Evolutionary conservation across 2,113 vertebrate genomes (phyloP).

Genomic region (Pituophis catenifer): DNA sequence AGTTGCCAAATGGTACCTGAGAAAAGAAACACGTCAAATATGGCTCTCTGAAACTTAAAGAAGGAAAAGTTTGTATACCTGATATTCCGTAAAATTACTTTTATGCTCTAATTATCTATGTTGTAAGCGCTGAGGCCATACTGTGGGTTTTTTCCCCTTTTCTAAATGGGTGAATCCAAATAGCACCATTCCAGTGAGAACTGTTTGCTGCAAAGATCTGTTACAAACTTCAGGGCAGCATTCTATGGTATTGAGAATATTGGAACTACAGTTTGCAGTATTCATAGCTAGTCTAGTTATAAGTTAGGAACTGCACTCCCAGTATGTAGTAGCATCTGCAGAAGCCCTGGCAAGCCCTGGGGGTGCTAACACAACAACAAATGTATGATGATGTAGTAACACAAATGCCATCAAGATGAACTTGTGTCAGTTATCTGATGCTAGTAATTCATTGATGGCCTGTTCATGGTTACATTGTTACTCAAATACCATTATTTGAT

Average conservation of each 20-base stretch:
- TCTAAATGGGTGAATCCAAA: background rate
- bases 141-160: fast-evolving
- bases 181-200: no score
- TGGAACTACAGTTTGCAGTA: background rate
- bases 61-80: background rate
- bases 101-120: background rate
- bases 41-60: background rate
- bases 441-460: background rate
- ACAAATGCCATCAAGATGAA: background rate
- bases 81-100: background rate
- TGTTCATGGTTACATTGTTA: background rate
- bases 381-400: background rate
- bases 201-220: background rate
- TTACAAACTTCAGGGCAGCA: background rate
- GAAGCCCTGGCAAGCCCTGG: background rate
- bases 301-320: background rate
- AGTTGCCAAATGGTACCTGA: background rate
- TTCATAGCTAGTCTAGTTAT: background rate
- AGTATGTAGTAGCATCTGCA: background rate
- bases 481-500: background rate
- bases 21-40: background rate
- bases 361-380: background rate
- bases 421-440: background rate
- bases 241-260: background rate
- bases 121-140: background rate